A percentile compares a stretch with the other conserved stretches of the same genome.
Conservation (phyloP, 1,140 invertebrate species). For the Drosophila sucinea region DNA sequence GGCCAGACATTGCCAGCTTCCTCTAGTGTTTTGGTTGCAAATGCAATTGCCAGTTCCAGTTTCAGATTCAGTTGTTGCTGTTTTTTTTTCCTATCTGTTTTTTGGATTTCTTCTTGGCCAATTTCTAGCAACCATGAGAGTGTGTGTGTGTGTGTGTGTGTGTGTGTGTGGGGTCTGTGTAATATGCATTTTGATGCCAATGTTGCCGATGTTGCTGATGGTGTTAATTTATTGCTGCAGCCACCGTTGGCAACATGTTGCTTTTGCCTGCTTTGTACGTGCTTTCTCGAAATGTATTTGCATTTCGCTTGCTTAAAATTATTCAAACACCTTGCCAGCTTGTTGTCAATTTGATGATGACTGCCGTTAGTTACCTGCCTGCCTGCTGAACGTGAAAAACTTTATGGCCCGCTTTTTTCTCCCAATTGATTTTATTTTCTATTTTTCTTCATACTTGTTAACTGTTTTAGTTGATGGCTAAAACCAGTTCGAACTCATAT, state of each 20-base stretch:
- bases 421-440: neutral
- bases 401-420: conserved; percentile 38
- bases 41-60: conserved; percentile 22
- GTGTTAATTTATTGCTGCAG: conserved; percentile 52
- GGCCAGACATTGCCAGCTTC: conserved; percentile 42
- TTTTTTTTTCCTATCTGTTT: neutral
- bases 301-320: conserved; percentile 27
- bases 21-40: conserved; percentile 38
- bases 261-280: neutral
- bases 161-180: conserved; percentile 28
- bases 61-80: conserved; percentile 10
- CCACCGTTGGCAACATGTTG: conserved; percentile 28
- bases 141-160: neutral
- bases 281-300: conserved; percentile 13
- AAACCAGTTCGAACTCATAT: conserved; percentile 33
- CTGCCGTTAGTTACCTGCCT: neutral
- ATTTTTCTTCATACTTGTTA: conserved; percentile 28
- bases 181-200: conserved; percentile 45
- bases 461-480: conserved; percentile 26
- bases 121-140: conserved; percentile 43
- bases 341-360: conserved; percentile 43
- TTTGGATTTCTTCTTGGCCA: conserved; percentile 53
- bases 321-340: conserved; percentile 42
- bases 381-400: conserved; percentile 34
- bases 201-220: conserved; percentile 35